phyloP scores from a whole-genome alignment of 1,140 invertebrate genomes.

The Drosophila sp. region DNA sequence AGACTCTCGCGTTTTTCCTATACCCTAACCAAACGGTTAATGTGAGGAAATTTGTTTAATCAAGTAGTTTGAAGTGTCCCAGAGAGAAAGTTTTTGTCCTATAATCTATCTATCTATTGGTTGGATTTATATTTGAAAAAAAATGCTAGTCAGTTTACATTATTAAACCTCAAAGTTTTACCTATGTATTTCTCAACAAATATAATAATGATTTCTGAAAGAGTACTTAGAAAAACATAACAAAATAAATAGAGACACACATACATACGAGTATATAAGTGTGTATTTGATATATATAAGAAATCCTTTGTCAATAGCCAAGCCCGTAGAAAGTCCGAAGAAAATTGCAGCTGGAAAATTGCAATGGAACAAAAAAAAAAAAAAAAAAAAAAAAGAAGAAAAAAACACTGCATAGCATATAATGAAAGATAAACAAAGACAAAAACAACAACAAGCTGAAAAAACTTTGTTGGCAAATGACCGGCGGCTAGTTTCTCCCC shows the following conservation, averaged over 20 bases:
- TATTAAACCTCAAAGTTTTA: too few species aligned
- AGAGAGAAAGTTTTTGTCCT: too few species aligned
- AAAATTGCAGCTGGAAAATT: constrained; percentile 23
- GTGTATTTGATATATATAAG: neutral
- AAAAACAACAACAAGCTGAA: neutral
- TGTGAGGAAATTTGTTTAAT: too few species aligned
- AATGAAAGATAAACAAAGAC: constrained; percentile 44
- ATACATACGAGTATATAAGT: neutral
- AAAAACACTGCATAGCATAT: constrained; percentile 18
- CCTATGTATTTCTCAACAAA: neutral
- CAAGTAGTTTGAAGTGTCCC: too few species aligned
- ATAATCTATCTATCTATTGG: too few species aligned
- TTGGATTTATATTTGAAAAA: too few species aligned
- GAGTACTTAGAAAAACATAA: neutral
- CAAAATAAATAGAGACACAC: constrained; percentile 20
- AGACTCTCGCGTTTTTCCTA: neutral
- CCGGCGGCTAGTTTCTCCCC: constrained; percentile 1
- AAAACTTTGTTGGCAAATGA: constrained; percentile 1
- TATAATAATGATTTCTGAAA: neutral
- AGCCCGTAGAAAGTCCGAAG: neutral
- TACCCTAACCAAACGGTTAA: neutral
- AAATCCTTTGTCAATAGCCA: constrained; percentile 17
- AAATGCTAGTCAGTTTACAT: too few species aligned
- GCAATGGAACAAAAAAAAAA: constrained; percentile 20
- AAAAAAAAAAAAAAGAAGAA: too few species aligned